These are phyloP conservation scores for Barypeithes pellucidus DNA, from an alignment of 2,888 invertebrate species.

Conservation along the genomic window DNA sequence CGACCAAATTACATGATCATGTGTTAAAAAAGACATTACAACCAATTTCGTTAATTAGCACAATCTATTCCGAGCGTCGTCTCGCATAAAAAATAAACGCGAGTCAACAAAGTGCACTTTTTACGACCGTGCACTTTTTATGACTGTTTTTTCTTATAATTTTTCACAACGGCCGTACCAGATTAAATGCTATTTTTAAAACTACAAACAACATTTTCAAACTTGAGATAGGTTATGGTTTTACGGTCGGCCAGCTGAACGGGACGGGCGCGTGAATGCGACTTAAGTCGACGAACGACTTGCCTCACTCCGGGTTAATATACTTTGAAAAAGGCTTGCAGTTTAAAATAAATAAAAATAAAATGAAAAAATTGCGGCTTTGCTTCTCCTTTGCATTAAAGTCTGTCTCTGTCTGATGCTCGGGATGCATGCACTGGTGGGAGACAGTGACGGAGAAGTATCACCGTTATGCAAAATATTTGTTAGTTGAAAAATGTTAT, in stretches of 20 bases:
- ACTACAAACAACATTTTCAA: conserved; percentile 69
- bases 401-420: conserved; percentile 33
- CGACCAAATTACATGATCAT: neutral
- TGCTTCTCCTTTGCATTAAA: conserved; percentile 43
- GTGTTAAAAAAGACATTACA: conserved; percentile 14
- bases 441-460: conserved; percentile 33
- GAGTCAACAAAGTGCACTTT: neutral
- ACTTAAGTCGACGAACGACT: conserved; percentile 53
- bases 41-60: neutral
- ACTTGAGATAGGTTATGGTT: conserved; percentile 71
- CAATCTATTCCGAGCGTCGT: conserved; percentile 7
- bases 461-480: neutral
- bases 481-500: too few species aligned
- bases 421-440: conserved; percentile 21
- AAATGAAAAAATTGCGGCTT: conserved; percentile 51
- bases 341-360: conserved; percentile 69
- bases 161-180: conserved; percentile 58
- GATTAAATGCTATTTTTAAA: conserved; percentile 69
- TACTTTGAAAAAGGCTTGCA: conserved; percentile 70
- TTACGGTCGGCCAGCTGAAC: conserved; percentile 62
- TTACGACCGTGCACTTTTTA: conserved; percentile 21
- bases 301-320: conserved; percentile 68
- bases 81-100: conserved; percentile 16
- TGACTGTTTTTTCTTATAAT: conserved; percentile 18
- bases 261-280: conserved; percentile 50